Base-by-base conservation (phyloP, 2,797 vertebrate genomes). In the Molossus molossus region DNA sequence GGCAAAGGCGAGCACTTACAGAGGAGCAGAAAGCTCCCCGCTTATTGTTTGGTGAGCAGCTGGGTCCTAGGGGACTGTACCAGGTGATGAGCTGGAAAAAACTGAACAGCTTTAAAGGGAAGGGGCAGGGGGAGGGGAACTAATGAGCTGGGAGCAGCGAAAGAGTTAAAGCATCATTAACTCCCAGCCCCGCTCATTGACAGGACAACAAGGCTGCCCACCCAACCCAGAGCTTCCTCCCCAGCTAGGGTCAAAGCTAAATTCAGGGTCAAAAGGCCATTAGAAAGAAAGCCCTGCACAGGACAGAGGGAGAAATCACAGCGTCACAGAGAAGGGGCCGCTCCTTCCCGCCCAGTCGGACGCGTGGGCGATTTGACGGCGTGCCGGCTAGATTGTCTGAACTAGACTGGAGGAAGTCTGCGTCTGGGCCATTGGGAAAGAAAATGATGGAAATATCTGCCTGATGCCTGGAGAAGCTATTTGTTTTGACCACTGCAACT, bases 221-320 rank as follows among this genome's bases (percentile, higher is more conserved):
- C 23, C 92, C 94, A 89, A 84, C 97, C 96, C 81, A 73, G 76
- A 95, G 69, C 84, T 95, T 97, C 95, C 87, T 96, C 96, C 85
- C 97, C 91, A 12, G 50, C 8, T n/a, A 89, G 94, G 97, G 97
- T 97, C 97, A 97, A 97, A 98, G 81, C 97, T 98, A 98, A 96
- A 97, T 98, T 98, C 94, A 55, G 60, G 97, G 97, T 98, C 97
- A 97, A 93, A 85, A 97, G 95, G 97, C 87, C 92, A 96, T 83
- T 96, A 85, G 94, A 94, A 97, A 96, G 97, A 96, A 97, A 96
- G 86, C 60, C 81, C 65, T 94, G 88, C 64, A 83, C 84, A 87
- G 91, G 69, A 75, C 97, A 96, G 5, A 1, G 5, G 75, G 95
- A 97, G 95, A 97, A 97, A 96, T 96, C 96, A 94, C 69, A 97